Evolutionary conservation across 2,113 vertebrate genomes (phyloP).

Genomic region (Delphinus delphis): DNA sequence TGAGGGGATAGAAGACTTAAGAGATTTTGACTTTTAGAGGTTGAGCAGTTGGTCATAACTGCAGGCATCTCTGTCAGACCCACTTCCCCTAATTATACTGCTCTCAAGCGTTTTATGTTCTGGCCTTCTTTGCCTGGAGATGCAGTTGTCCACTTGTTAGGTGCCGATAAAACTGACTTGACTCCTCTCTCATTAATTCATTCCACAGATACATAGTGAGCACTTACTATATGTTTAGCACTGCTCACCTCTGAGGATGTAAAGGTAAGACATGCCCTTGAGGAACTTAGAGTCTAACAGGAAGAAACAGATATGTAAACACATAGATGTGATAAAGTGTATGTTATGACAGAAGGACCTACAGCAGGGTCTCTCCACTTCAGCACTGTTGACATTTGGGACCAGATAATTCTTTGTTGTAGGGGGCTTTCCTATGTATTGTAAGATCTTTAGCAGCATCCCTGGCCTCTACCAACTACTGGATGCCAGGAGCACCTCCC

Average conservation of each 20-base stretch:
- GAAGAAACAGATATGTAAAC: not conserved
- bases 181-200: not conserved
- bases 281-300: not conserved
- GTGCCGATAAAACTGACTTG: not conserved
- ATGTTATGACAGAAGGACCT: not conserved
- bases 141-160: not conserved
- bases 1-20: not conserved
- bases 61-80: not conserved
- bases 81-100: not conserved
- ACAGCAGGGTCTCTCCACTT: not conserved
- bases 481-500: not conserved
- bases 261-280: not conserved
- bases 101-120: not conserved
- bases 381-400: not conserved
- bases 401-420: not conserved
- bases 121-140: not conserved
- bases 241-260: not conserved
- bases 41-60: not conserved
- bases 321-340: not conserved
- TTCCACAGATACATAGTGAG: not conserved
- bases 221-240: not conserved
- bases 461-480: not conserved
- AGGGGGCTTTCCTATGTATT: not conserved
- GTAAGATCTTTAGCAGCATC: not conserved
- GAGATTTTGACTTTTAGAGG: not conserved